Base-by-base conservation (phyloP, 2,888 invertebrate genomes). In the Trisateles emortualis region DNA sequence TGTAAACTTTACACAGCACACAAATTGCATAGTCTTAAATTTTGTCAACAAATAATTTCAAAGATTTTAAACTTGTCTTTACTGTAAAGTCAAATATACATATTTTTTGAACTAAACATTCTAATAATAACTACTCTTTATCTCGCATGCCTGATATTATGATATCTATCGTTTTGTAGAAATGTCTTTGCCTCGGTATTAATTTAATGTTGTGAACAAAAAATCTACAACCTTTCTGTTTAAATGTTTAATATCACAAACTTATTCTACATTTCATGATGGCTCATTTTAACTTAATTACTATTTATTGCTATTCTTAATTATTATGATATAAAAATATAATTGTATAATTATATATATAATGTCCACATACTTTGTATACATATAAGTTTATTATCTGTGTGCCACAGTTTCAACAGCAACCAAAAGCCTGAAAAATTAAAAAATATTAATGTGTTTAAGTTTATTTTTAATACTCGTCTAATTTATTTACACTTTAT, bases 361-460 rank as follows among this genome's bases (percentile, higher is more conserved):
- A 19, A 16, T 19, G 10, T 29, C 39, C 11, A 38, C n/a, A 45
- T n/a, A 48, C 24, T 4, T 29, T 46, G 10, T 36, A 36, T 1
- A 6, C n/a, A n/a, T n/a, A n/a, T n/a, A 39, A 40, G 10, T 36
- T 35, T 49, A 52, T 57, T 48, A 70, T 56, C 70, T 46, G 42
- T 66, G 70, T 17, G 67, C 77, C 39, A 83, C 83, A 42, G 79
- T 65, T 74, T 85, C 84, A 6, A 86, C 84, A 49, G 86, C 84
- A 62, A 80, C 72, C 35, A 86, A 59, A 39, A 86, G 70, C 49
- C 86, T 86, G 59, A 44, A 72, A 64, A 4, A 17, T 14, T 26
- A 24, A 38, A 22, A 30, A 26, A 8, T 17, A 19, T 39, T 38
- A 26, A 6, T 3, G 8, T 1, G 26, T 6, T 8, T 8, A 8